Evolutionary conservation across 1,140 invertebrate genomes (phyloP), one percentile per base, ranked within the genome.

Genomic region (Heliconius congener): DNA sequence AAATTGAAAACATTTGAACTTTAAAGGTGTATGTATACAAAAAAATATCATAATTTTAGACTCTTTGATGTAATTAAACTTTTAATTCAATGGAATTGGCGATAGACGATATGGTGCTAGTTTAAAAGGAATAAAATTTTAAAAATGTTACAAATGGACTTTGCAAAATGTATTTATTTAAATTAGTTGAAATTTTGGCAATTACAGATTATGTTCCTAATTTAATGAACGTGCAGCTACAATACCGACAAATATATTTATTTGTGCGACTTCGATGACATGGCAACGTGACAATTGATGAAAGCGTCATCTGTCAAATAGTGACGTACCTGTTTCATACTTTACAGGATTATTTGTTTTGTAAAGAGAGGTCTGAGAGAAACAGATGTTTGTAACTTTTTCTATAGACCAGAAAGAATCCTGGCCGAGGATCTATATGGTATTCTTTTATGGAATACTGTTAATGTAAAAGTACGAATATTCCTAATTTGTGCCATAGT

Each of bases 161-260:
- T 78, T 75, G 77, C 70, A 78, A 84, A 82, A 84, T 79, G 84
- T 83, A 82, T 85, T 84, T 86, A 85, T 82, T 83, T 77, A 76
- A 82, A 81, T 72, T 79, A 87, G 84, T 88, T 89, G 87, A 88
- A 87, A 82, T 90, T 91, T 88, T 90, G 86, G 88, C 86, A 90
- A 88, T 90, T 92, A 88, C 89, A 87, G 87, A 82, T 89, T 91
- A 89, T 85, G 89, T 91, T 90, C 87, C 87, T 91, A 88, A 86
- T 85, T 82, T 74, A 23, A 66, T 66, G n/a, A 70, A 52, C 74
- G 78, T 39, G 60, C 74, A 77, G 74, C 72, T 74, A 23, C 73
- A 66, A 27, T 30, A 66, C 27, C 9, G 19, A 60, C 9, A 60
- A 8, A 23, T 66, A 27, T 30, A 16, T 52, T 30, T 66, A 30